These are phyloP conservation scores for Eurytoma adleriae DNA, from an alignment of 2,888 invertebrate species.

Conservation along the genomic window DNA sequence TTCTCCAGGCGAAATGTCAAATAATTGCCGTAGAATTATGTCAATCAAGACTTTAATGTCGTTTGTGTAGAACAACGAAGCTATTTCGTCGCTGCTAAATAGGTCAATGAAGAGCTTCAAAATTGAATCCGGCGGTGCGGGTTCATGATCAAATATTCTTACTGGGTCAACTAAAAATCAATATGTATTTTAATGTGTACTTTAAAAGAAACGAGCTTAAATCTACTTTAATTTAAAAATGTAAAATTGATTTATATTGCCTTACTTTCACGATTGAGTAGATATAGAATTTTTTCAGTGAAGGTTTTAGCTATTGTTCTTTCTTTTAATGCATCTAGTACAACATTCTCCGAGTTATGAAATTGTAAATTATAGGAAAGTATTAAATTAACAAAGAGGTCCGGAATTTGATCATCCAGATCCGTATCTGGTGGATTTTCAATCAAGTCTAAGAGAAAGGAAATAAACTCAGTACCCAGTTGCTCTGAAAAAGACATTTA, in stretches of 20 bases:
- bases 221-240: background rate
- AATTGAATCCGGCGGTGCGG: constrained; percentile 89
- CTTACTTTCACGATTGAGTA: constrained; percentile 93
- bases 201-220: too few species aligned
- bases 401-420: constrained; percentile 90
- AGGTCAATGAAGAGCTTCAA: constrained; percentile 92
- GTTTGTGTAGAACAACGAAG: constrained; percentile 94
- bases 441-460: constrained; percentile 88
- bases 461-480: constrained; percentile 88
- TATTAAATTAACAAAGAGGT: constrained; percentile 89
- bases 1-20: constrained; percentile 93
- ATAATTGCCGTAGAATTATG: constrained; percentile 92
- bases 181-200: constrained; percentile 34
- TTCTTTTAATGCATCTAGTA: constrained; percentile 84
- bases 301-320: constrained; percentile 88
- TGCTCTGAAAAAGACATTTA: constrained; percentile 81
- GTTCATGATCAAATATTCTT: constrained; percentile 89
- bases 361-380: constrained; percentile 95
- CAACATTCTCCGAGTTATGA: constrained; percentile 81
- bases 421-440: constrained; percentile 89
- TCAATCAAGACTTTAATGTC: constrained; percentile 96
- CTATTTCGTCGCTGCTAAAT: constrained; percentile 87
- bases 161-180: constrained; percentile 88
- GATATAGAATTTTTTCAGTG: constrained; percentile 91
- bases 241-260: constrained; percentile 2